A percentile compares a stretch with the other conserved stretches of the same genome.
Conservation (phyloP, 2,797 vertebrate species). For the Neostethus bicornis region DNA sequence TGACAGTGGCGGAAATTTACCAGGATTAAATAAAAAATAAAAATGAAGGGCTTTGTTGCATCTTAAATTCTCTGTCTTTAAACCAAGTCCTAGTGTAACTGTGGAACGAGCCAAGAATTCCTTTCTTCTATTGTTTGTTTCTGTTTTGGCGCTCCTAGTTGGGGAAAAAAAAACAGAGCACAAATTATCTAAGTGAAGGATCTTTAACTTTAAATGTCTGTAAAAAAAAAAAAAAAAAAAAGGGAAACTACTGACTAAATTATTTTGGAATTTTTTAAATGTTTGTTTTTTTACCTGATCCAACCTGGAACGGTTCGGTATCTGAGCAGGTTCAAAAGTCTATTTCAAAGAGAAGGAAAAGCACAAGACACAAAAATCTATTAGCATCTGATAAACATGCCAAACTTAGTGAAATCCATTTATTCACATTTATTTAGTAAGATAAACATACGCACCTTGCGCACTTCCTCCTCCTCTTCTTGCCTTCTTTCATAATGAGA, state of each 20-base stretch:
- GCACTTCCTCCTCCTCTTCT: constrained; percentile 94
- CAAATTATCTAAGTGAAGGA: no score
- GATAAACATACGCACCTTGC: constrained; percentile 83
- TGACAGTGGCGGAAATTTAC: constrained; percentile 84
- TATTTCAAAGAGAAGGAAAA: constrained; percentile 45
- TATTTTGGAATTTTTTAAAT: neutral
- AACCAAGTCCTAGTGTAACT: constrained; percentile 83
- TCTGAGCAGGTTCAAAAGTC: constrained; percentile 78
- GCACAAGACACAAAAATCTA: constrained; percentile 28
- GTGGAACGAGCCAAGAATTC: constrained; percentile 82
- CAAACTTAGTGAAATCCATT: neutral
- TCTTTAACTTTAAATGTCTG: no score
- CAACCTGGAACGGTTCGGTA: constrained; percentile 78
- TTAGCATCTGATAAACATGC: constrained; percentile 14
- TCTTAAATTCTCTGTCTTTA: constrained; percentile 81
- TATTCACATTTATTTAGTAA: neutral
- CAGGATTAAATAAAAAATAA: constrained; percentile 76
- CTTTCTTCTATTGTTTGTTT: constrained; percentile 90
- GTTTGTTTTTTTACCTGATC: constrained; percentile 73
- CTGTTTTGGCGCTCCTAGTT: constrained; percentile 93
- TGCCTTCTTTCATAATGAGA: constrained; percentile 97
- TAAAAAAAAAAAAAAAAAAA: constrained; percentile 2
- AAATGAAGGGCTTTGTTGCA: constrained; percentile 74
- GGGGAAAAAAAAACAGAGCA: constrained; percentile 35
- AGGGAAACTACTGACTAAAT: neutral